Percentiles rank a stretch among this genome's conserved stretches.
Evolutionary conservation across 2,888 invertebrate species (phyloP).

Genomic region (Norana najaformis): DNA sequence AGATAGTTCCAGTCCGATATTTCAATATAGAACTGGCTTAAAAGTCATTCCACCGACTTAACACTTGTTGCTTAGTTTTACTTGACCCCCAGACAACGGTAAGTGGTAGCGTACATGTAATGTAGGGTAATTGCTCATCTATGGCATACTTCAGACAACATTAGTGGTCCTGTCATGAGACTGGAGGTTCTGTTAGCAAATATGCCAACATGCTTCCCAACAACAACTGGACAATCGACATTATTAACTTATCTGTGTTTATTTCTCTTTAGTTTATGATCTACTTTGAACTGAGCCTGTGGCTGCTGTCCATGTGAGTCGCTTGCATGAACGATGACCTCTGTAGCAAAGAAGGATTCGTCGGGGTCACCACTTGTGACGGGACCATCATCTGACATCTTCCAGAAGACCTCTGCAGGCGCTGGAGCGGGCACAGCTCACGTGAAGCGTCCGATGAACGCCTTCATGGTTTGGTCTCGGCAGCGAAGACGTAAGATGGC

Average conservation of each 20-base stretch:
- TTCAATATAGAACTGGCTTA: no score
- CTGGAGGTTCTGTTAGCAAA: no score
- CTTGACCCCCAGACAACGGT: no score
- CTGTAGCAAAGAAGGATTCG: not conserved
- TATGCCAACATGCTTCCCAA: no score
- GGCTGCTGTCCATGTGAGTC: not conserved
- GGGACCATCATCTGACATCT: not conserved
- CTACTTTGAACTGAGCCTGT: not conserved
- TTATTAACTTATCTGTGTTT: not conserved
- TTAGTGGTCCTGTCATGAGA: no score
- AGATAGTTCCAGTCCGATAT: no score
- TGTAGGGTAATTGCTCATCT: no score
- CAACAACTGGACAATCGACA: no score
- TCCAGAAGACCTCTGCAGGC: not conserved
- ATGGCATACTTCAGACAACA: no score
- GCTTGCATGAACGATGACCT: not conserved
- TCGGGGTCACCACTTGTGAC: not conserved
- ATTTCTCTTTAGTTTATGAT: not conserved
- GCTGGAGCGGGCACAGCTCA: not conserved
- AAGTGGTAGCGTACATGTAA: no score
- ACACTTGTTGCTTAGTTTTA: no score
- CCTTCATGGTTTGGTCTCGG: constrained; percentile 13
- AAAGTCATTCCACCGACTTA: no score
- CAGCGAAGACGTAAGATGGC: not conserved
- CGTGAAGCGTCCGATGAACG: constrained; percentile 13